Base-by-base conservation (phyloP, 2,113 vertebrate genomes). In the Chloebia gouldiae region DNA sequence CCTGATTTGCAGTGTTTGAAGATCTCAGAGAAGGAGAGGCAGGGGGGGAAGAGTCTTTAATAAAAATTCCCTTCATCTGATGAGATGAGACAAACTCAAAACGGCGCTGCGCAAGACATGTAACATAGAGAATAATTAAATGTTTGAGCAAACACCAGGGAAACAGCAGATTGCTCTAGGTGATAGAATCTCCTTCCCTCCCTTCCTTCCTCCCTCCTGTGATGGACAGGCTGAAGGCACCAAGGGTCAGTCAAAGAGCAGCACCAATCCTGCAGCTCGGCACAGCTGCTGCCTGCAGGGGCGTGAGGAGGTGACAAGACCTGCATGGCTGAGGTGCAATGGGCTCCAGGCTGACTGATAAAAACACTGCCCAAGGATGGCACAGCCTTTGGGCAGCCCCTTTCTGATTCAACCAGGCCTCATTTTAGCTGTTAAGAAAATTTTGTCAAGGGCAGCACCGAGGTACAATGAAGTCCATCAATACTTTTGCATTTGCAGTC, bases 71-170 rank as follows among this genome's bases (percentile, higher is more conserved):
- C 47, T 49, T 66, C 53, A 24, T 45, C 33, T 40, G 60, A 44
- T 15, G 42, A 86, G 30, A 39, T 0, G 1, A 37, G 18, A 22
- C 33, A 71, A 75, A 84, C 51, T 40, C 81, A 40, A 59, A 96
- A 56, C 0, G 0, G 17, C 40, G 56, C 11, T 14, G 19, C 12
- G 18, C 27, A 56, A 81, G 39, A 39, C 14, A 2, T 1, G 12
- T 31, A 50, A 57, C 35, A 20, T 2, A 28, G 33, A n/a, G 53
- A 56, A 45, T 4, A 7, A 78, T 70, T 37, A 71, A 90, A 57
- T 9, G 2, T 31, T 35, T 37, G 45, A 91, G 54, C 63, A 72
- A 86, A 72, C n/a, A 35, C 16, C 9, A 3, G 51, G 64, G 45
- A 61, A 69, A 49, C 20, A 56, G 54, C 1, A n/a, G 50, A 20